Evolutionary conservation across 1,140 invertebrate species (phyloP).

Genomic region (Listronotus oregonensis): DNA sequence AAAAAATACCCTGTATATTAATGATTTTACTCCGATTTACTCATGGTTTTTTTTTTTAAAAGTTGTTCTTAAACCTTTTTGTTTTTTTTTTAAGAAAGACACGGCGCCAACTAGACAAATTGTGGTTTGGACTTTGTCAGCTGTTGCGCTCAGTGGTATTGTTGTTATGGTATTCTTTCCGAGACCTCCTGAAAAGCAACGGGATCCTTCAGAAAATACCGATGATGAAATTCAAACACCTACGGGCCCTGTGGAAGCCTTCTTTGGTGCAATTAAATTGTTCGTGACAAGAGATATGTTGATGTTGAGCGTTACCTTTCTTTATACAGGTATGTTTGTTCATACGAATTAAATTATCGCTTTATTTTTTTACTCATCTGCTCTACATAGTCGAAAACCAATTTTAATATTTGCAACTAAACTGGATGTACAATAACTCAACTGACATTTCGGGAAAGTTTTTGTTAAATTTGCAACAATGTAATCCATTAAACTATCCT

Average conservation of each 20-base stretch:
- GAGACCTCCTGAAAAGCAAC: conserved; percentile 57
- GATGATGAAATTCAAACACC: conserved; percentile 62
- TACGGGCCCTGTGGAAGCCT: conserved; percentile 66
- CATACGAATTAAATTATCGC: too few species aligned
- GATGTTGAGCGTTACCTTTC: conserved; percentile 81
- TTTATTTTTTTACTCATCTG: too few species aligned
- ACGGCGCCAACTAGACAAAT: conserved; percentile 69
- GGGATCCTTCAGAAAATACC: conserved; percentile 58
- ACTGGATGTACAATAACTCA: too few species aligned
- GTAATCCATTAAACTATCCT: too few species aligned
- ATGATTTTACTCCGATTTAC: too few species aligned
- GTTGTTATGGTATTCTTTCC: conserved; percentile 70
- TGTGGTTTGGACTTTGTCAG: conserved; percentile 77
- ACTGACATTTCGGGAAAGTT: too few species aligned
- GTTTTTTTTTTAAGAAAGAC: conserved; percentile 84
- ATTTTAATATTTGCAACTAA: too few species aligned
- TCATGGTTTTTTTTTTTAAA: too few species aligned
- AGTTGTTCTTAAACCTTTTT: conserved; percentile 93
- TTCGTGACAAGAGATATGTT: conserved; percentile 85
- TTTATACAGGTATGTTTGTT: conserved; percentile 85
- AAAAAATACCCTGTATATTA: too few species aligned
- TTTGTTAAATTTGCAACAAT: too few species aligned
- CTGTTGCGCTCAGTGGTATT: conserved; percentile 70
- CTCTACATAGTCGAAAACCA: background rate
- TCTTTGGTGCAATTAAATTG: conserved; percentile 74